Conservation (phyloP, 2,113 vertebrate genomes). For the Tetraodon nigroviridis region DNA sequence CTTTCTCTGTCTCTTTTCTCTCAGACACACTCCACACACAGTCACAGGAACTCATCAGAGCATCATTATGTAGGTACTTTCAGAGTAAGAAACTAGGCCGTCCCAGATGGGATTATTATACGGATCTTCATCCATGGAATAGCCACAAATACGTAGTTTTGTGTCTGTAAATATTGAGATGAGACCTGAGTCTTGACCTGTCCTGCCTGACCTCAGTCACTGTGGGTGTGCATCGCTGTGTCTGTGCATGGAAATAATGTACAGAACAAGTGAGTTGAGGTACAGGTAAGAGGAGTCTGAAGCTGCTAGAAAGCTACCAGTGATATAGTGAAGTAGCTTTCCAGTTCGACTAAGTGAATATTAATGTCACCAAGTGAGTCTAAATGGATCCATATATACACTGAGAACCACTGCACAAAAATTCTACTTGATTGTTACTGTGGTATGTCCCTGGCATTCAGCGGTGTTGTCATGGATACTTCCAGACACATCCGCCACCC, state of each 20-base stretch:
- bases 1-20: conserved; percentile 5
- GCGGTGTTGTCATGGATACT: conserved; percentile 83
- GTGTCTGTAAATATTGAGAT: conserved; percentile 24
- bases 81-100: conserved; percentile 42
- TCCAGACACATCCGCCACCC: conserved; percentile 73
- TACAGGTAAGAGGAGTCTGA: conserved; percentile 8
- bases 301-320: conserved; percentile 17
- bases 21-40: conserved; percentile 23
- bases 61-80: conserved; percentile 53
- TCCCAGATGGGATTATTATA: conserved; percentile 64
- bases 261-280: conserved; percentile 1
- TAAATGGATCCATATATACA: conserved; percentile 45
- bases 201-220: conserved; percentile 37
- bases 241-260: conserved; percentile 27
- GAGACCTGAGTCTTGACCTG: conserved; percentile 25
- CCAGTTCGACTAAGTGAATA: conserved; percentile 48
- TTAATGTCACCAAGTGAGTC: conserved; percentile 52
- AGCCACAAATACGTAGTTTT: conserved; percentile 25
- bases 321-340: conserved; percentile 31
- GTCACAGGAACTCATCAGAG: conserved; percentile 48
- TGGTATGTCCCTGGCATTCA: conserved; percentile 64
- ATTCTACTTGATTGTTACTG: conserved; percentile 58
- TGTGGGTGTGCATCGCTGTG: conserved; percentile 21
- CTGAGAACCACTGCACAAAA: conserved; percentile 24
- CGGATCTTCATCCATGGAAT: conserved; percentile 47